Conservation (phyloP, 2,888 invertebrate species). For the Lomographa bimaculata region DNA sequence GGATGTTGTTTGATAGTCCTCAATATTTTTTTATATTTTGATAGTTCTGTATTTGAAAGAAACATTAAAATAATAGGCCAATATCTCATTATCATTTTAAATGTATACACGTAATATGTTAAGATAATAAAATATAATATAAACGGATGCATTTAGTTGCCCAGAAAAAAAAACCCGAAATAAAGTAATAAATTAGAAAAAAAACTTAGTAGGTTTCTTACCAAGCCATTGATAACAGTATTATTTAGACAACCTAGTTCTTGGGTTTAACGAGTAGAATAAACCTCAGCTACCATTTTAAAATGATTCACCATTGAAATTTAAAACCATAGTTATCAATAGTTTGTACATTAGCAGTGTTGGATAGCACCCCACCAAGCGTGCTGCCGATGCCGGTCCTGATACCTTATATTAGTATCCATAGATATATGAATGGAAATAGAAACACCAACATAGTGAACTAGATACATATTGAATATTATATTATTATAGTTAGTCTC, state of each 20-base stretch:
- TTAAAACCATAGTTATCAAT: conserved; percentile 69
- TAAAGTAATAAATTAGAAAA: conserved; percentile 43
- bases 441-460: conserved; percentile 80
- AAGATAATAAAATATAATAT: conserved; percentile 62
- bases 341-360: conserved; percentile 65
- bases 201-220: conserved; percentile 73
- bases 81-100: conserved; percentile 79
- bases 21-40: conserved; percentile 85
- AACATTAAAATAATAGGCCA: conserved; percentile 78
- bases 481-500: conserved; percentile 47
- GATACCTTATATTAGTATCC: conserved; percentile 60
- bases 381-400: conserved; percentile 56
- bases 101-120: conserved; percentile 70
- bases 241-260: conserved; percentile 80
- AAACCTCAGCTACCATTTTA: conserved; percentile 70
- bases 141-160: conserved; percentile 80
- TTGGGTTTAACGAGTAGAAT: conserved; percentile 71
- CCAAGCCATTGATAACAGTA: conserved; percentile 84
- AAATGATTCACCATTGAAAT: conserved; percentile 58
- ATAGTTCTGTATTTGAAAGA: conserved; percentile 82
- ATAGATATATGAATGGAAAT: conserved; percentile 75
- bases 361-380: conserved; percentile 48
- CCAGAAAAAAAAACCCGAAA: conserved; percentile 63
- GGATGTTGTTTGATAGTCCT: conserved; percentile 83
- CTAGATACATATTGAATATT: conserved; percentile 71